Evolutionary conservation across 92 coral and sea anemone species (phyloP).

Genomic region (Zoanthus solanderi): DNA sequence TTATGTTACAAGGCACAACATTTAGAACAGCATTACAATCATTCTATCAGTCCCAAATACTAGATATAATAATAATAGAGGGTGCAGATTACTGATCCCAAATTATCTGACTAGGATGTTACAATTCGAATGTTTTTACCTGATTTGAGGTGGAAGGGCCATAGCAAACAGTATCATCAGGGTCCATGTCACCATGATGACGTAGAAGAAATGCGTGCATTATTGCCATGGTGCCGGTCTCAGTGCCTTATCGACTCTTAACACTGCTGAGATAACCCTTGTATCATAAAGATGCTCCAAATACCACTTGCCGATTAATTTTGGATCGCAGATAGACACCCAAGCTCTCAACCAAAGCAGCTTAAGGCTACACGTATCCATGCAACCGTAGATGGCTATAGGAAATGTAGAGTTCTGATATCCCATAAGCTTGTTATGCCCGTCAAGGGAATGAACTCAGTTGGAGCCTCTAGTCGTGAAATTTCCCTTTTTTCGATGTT

Average conservation of each 20-base stretch:
- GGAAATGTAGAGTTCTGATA: not conserved
- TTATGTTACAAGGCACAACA: not conserved
- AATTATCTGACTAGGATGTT: not conserved
- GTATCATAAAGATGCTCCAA: not conserved
- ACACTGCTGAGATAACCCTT: not conserved
- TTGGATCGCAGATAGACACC: not conserved
- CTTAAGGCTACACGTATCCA: not conserved
- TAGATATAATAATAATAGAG: not conserved
- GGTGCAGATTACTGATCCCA: not conserved
- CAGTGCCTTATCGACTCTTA: not conserved
- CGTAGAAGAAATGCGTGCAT: not conserved
- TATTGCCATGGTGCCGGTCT: no score
- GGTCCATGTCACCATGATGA: not conserved
- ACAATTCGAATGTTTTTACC: not conserved
- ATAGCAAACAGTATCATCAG: constrained; percentile 1
- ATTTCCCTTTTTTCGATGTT: not conserved
- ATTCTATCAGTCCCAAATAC: not conserved
- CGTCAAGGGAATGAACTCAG: no score
- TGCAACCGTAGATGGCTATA: not conserved
- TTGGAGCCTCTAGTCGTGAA: not conserved
- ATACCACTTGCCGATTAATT: not conserved
- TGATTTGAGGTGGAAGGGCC: constrained; percentile 4
- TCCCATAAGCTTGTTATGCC: not conserved
- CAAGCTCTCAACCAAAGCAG: not conserved
- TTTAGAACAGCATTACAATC: not conserved